phyloP scores from a whole-genome alignment of 2,888 invertebrate genomes.

The Macroteleia sp. region DNA sequence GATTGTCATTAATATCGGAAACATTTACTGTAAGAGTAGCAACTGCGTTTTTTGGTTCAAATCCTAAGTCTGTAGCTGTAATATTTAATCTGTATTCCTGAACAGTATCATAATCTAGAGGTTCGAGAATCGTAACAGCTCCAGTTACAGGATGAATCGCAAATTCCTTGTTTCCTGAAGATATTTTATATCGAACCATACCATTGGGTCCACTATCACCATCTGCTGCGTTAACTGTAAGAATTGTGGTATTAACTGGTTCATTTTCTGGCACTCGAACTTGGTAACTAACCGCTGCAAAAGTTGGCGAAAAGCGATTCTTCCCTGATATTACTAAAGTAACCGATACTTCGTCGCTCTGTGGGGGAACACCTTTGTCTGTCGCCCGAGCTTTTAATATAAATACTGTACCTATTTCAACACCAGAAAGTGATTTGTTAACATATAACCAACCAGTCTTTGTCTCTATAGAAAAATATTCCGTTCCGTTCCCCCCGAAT shows the following conservation, averaged over 20 bases:
- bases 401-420: slow-evolving; percentile 86
- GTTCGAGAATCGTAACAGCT: slow-evolving; percentile 90
- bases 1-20: too few relatives aligned
- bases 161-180: slow-evolving; percentile 94
- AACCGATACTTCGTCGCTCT: slow-evolving; percentile 90
- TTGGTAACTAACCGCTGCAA: slow-evolving; percentile 93
- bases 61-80: too few relatives aligned
- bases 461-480: slow-evolving; percentile 90
- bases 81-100: slow-evolving; percentile 93
- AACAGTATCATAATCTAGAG: slow-evolving; percentile 93
- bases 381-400: slow-evolving; percentile 89
- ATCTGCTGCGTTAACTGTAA: slow-evolving; percentile 93
- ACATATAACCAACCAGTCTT: slow-evolving; percentile 93
- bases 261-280: slow-evolving; percentile 96
- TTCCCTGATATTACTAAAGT: slow-evolving; percentile 93
- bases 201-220: slow-evolving; percentile 95
- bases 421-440: slow-evolving; percentile 86
- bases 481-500: slow-evolving; percentile 90
- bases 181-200: slow-evolving; percentile 92
- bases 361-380: slow-evolving; percentile 95
- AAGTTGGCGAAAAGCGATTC: slow-evolving; percentile 91
- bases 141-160: slow-evolving; percentile 91
- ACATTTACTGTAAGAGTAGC: too few relatives aligned
- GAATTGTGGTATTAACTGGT: slow-evolving; percentile 92
- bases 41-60: too few relatives aligned